phyloP scores from a whole-genome alignment of 1,140 invertebrate genomes.

The Pseudomyrmex flavicornis region DNA sequence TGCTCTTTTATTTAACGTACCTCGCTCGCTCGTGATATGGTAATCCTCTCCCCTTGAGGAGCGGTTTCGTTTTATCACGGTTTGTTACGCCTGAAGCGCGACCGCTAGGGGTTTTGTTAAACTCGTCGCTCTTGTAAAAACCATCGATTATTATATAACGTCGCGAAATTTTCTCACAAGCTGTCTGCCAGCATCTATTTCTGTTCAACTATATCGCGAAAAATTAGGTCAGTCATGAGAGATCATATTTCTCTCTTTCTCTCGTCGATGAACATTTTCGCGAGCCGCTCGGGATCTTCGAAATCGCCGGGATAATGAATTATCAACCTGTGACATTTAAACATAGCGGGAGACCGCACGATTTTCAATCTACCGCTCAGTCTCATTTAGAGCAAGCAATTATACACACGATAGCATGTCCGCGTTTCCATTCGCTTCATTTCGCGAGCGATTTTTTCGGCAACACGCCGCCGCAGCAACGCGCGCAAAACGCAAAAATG shows the following conservation, averaged over 20 bases:
- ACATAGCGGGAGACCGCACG: constrained; percentile 5
- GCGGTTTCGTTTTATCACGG: not conserved
- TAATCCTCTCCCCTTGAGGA: not conserved
- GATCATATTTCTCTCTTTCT: not conserved
- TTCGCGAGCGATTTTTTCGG: not conserved
- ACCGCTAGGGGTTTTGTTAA: not conserved
- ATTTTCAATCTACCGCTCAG: constrained; percentile 32
- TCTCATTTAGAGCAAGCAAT: constrained; percentile 8
- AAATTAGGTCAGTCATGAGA: not conserved
- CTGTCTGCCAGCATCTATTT: not conserved
- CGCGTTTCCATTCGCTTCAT: not conserved
- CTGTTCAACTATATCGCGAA: not conserved
- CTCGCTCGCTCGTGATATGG: not conserved
- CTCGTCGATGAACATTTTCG: not conserved
- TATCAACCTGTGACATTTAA: constrained; percentile 27
- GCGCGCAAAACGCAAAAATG: not conserved
- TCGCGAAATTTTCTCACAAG: not conserved
- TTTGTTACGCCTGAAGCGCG: too few species aligned
- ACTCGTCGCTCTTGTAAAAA: not conserved
- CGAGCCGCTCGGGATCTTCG: not conserved
- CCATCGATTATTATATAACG: not conserved
- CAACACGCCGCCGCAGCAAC: not conserved
- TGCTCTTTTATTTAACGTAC: not conserved
- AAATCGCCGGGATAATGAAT: constrained; percentile 25
- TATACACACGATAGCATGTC: constrained; percentile 8